Base-by-base conservation (phyloP, 1,140 invertebrate genomes). In the Bombus sibiricus region DNA sequence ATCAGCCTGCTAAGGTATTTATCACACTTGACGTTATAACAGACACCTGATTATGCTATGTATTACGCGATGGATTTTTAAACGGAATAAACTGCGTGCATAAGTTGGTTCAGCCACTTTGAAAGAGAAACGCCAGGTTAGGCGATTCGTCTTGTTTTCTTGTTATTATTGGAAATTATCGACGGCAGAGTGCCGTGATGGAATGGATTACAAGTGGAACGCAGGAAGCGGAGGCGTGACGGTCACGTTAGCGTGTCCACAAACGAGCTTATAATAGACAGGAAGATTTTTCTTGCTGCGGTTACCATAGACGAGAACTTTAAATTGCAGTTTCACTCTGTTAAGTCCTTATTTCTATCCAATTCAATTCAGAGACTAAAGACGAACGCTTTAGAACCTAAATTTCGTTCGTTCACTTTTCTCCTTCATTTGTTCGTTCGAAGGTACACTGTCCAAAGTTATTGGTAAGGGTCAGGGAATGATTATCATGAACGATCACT, bases 191-290 rank as follows among this genome's bases (percentile, higher is more conserved):
- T 69, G 37, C 66, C 43, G 80, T 64, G 47, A 53, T 53, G 18
- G 81, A 76, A 83, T 57, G 74, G 68, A 82, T 88, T 62, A 82
- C 87, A 82, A 85, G 78, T 78, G 83, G 88, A 89, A 89, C 88
- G 71, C 83, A 71, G 88, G 87, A 88, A 87, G 66, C 68, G 68
- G 83, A 84, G 88, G 87, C 88, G 88, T 89, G 87, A 88, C 88
- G 74, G 78, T 18, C 77, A 68, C 72, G 66, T 80, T 10, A 78
- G 62, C 73, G 78, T 85, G 68, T 85, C 83, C 77, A 43, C 81
- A 90, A 91, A 91, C 76, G 91, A 92, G 87, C 85, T 92, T 92
- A 92, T 92, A 92, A 92, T 92, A 86, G 86, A 62, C 83, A 66
- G 66, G 83, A 88, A 88, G 87, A 88, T 83, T 88, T 90, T 88